Evolutionary conservation across 2,113 vertebrate species (phyloP), one percentile per base, ranked within the genome.

Genomic region (Xiphias gladius): DNA sequence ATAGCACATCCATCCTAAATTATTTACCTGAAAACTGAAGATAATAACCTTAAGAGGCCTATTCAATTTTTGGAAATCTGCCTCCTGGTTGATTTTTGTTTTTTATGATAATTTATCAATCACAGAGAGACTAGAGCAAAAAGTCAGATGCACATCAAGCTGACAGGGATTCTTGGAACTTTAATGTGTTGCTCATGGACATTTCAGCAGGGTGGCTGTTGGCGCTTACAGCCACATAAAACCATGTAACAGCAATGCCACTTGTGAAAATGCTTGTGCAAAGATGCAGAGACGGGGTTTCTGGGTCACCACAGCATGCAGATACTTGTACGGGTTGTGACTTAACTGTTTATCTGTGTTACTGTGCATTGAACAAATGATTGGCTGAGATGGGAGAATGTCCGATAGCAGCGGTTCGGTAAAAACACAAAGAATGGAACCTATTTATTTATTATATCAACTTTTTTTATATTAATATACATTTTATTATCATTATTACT

Each of bases 181-280:
- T 35, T 54, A 26, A 30, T 55, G 54, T 43, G 12, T 16, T 41
- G 76, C 54, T 81, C 16, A 71, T 71, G 65, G 74, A 52, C 68
- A 52, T 20, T 52, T 2, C 19, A 66, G 63, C 35, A 73, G 52
- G 8, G 26, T 35, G 19, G 39, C n/a, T 65, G 58, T 55, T 59
- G 54, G 17, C 54, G 28, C 20, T 72, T 30, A 77, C 62, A 65
- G 28, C 52, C 52, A 24, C n/a, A 46, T 3, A 12, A 59, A 59
- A 41, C 9, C 46, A 48, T 32, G 10, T 13, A 2, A 11, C 26
- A 22, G 4, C 16, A 19, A 11, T 10, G 0, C 11, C 12, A 12
- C 26, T 2, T 22, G 37, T 22, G 6, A 73, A 59, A 61, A 32
- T 62, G 2, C 43, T 12, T 4, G 52, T 39, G 32, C 32, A 39